Percentiles rank a stretch among this genome's conserved stretches.
phyloP scores from a whole-genome alignment of 2,888 invertebrate genomes.

The Zonitis immaculata region DNA sequence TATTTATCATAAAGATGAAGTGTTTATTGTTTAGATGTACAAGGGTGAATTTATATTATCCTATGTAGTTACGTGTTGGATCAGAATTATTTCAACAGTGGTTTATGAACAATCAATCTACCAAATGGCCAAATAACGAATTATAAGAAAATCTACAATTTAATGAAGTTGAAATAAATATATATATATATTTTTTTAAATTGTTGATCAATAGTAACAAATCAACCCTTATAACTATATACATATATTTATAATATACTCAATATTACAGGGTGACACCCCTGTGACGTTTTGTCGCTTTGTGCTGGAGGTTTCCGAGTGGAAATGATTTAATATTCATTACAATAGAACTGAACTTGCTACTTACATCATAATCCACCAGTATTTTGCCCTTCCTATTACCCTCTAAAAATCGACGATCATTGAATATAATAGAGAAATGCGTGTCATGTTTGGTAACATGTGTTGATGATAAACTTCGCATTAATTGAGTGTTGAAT shows the following conservation, averaged over 20 bases:
- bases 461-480: conserved; percentile 38
- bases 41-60: neutral
- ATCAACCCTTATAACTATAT: conserved; percentile 5
- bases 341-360: conserved; percentile 39
- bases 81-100: neutral
- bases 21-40: no score
- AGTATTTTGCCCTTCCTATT: conserved; percentile 11
- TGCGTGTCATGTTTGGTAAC: conserved; percentile 41
- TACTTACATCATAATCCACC: conserved; percentile 42
- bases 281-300: conserved; percentile 27
- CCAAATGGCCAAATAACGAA: no score
- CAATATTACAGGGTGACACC: conserved; percentile 13
- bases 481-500: conserved; percentile 27
- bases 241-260: neutral
- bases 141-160: neutral
- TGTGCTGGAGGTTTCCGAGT: conserved; percentile 37
- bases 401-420: conserved; percentile 12
- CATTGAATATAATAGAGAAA: conserved; percentile 32
- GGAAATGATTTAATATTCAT: conserved; percentile 47
- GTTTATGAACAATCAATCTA: no score
- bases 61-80: no score
- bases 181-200: no score
- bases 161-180: no score
- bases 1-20: no score
- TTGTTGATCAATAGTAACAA: neutral